Evolutionary conservation across 2,113 vertebrate species (phyloP).

Genomic region (Saccopteryx leptura): DNA sequence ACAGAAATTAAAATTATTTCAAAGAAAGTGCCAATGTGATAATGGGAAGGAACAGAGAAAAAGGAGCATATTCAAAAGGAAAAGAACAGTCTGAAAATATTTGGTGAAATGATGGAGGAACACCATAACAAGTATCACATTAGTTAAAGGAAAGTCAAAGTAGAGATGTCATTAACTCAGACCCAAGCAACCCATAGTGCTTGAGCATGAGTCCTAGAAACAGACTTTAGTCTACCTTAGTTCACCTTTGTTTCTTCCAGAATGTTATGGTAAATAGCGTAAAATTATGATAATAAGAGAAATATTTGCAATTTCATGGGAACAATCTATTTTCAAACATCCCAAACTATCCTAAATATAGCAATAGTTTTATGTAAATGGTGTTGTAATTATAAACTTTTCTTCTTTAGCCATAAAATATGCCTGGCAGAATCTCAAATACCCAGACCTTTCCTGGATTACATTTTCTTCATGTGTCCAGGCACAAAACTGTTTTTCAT

Average conservation of each 20-base stretch:
- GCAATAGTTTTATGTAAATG: constrained; percentile 73
- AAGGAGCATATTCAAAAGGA: constrained; percentile 18
- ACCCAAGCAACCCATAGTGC: neutral
- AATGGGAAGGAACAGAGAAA: constrained; percentile 45
- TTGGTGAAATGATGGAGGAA: neutral
- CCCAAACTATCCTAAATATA: constrained; percentile 66
- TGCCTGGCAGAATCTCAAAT: constrained; percentile 62
- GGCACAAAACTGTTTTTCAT: constrained; percentile 61
- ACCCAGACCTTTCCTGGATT: constrained; percentile 67
- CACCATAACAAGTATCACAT: neutral
- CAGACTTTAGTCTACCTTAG: neutral
- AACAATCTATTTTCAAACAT: constrained; percentile 76
- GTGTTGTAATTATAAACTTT: constrained; percentile 72
- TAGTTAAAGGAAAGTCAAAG: neutral
- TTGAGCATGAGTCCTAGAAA: neutral
- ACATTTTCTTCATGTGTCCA: constrained; percentile 63
- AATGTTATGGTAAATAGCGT: constrained; percentile 47
- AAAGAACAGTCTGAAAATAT: neutral
- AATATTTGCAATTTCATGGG: constrained; percentile 75
- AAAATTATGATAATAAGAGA: constrained; percentile 60
- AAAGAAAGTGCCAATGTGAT: constrained; percentile 10
- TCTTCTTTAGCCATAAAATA: constrained; percentile 70
- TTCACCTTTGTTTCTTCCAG: constrained; percentile 66
- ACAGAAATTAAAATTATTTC: constrained; percentile 49
- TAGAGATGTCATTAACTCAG: neutral